These are phyloP conservation scores for Notoglanidium macrostoma DNA, from an alignment of 2,797 vertebrate species.

Conservation along the genomic window DNA sequence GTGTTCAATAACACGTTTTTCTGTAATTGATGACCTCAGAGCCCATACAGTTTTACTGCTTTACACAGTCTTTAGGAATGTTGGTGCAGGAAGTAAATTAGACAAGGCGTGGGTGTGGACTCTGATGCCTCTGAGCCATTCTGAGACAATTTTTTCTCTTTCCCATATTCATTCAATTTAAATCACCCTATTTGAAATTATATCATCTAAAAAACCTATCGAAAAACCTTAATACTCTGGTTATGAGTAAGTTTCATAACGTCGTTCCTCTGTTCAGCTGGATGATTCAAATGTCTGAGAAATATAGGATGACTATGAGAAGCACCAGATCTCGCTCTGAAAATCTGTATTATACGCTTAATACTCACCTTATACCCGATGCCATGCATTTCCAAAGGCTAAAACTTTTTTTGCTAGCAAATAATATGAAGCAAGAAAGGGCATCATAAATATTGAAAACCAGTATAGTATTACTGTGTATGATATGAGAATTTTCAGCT, in stretches of 20 bases:
- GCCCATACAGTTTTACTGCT: too few relatives aligned
- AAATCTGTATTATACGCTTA: slow-evolving; percentile 20
- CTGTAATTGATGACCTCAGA: too few relatives aligned
- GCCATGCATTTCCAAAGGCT: slow-evolving; percentile 23
- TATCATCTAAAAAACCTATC: background rate
- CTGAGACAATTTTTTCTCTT: background rate
- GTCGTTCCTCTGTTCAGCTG: background rate
- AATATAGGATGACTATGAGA: background rate
- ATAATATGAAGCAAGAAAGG: slow-evolving; percentile 19
- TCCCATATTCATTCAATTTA: background rate
- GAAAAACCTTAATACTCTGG: background rate
- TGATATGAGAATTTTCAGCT: slow-evolving; percentile 23
- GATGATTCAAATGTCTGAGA: too few relatives aligned
- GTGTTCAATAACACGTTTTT: too few relatives aligned
- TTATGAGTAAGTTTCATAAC: background rate
- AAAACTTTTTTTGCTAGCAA: slow-evolving; percentile 7
- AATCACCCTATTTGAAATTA: background rate
- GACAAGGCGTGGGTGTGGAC: background rate
- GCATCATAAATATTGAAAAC: slow-evolving; percentile 36
- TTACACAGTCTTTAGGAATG: too few relatives aligned
- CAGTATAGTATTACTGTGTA: slow-evolving; percentile 17
- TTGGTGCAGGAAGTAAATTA: background rate
- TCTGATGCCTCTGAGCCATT: background rate
- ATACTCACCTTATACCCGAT: slow-evolving; percentile 1
- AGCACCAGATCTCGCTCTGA: background rate